These are phyloP conservation scores for Hiodon tergisus DNA, from an alignment of 2,113 vertebrate genomes.

Conservation along the genomic window DNA sequence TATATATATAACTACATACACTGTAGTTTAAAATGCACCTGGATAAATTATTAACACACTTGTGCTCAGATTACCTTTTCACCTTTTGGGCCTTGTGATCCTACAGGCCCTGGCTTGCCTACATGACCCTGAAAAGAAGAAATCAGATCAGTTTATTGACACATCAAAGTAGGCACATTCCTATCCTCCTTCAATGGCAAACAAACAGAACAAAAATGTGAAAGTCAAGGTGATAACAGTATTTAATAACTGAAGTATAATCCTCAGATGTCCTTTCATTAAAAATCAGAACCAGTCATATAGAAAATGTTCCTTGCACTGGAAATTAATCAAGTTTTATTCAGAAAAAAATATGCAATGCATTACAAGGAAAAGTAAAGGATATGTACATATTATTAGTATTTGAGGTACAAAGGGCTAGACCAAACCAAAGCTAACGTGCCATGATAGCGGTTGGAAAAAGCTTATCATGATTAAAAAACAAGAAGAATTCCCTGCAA, in stretches of 20 bases:
- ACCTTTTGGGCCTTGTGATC: constrained; percentile 85
- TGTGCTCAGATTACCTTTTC: constrained; percentile 78
- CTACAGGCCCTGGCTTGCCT: constrained; percentile 74
- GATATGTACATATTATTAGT: too few species aligned
- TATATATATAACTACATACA: not conserved
- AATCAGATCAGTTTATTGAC: constrained; percentile 25
- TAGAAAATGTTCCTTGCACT: too few species aligned
- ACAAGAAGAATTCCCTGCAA: too few species aligned
- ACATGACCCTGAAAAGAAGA: constrained; percentile 72
- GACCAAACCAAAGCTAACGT: too few species aligned
- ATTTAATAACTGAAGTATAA: not conserved
- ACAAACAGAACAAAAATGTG: not conserved
- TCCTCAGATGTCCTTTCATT: not conserved
- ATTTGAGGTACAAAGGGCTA: too few species aligned
- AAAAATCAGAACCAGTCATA: too few species aligned
- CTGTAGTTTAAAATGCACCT: not conserved
- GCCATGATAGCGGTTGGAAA: too few species aligned
- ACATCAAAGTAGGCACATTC: constrained; percentile 10
- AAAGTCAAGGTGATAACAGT: not conserved
- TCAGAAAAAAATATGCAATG: too few species aligned
- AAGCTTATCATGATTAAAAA: too few species aligned
- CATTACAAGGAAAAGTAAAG: too few species aligned
- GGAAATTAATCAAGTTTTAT: too few species aligned
- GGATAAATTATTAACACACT: not conserved
- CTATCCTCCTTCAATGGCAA: not conserved